Evolutionary conservation across 2,113 vertebrate species (phyloP).

Genomic region (Smithornis capensis): DNA sequence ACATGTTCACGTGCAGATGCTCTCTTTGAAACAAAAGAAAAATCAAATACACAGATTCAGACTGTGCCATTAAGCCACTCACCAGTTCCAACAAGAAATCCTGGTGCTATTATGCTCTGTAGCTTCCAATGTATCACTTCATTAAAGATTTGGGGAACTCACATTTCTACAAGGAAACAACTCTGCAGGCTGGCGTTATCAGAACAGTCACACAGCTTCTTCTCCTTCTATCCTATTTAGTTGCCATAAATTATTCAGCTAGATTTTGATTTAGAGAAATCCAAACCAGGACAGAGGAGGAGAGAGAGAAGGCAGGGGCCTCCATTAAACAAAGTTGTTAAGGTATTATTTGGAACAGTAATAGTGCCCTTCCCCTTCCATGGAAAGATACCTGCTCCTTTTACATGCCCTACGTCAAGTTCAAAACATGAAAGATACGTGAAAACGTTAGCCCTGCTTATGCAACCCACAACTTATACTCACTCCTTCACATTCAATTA

Average conservation of each 20-base stretch:
- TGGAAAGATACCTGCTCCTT: background rate
- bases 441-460: background rate
- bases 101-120: background rate
- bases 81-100: background rate
- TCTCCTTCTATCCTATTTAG: background rate
- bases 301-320: background rate
- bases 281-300: background rate
- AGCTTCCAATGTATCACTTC: background rate
- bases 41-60: background rate
- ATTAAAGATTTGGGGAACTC: background rate
- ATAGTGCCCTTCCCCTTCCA: background rate
- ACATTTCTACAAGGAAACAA: background rate
- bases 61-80: background rate
- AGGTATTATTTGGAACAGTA: background rate
- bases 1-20: accelerated
- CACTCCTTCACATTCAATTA: background rate
- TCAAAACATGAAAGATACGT: background rate
- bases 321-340: background rate
- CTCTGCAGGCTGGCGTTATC: background rate
- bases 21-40: background rate
- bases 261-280: background rate
- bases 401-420: background rate
- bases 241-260: background rate
- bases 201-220: background rate
- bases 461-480: background rate